Conservation (phyloP, 2,113 vertebrate genomes). For the Ascaphus truei region DNA sequence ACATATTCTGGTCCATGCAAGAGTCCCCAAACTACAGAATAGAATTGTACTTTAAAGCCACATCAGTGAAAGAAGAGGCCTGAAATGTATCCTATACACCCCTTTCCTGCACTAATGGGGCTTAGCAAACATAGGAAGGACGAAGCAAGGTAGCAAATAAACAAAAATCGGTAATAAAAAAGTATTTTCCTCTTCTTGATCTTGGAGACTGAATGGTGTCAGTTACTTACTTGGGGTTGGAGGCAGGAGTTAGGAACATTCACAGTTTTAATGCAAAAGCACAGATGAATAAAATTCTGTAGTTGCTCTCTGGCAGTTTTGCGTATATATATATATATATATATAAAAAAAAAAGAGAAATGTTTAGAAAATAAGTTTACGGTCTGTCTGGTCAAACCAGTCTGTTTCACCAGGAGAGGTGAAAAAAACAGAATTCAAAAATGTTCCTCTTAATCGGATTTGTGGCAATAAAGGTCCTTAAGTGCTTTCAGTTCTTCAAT, state of each 20-base stretch:
- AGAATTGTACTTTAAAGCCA: neutral
- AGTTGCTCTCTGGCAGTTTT: slow-evolving; percentile 81
- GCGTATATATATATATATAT: too few relatives aligned
- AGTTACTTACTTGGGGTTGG: slow-evolving; percentile 56
- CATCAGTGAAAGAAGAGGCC: neutral
- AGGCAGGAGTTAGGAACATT: slow-evolving; percentile 73
- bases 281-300: slow-evolving; percentile 73
- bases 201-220: slow-evolving; percentile 50
- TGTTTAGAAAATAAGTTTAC: slow-evolving; percentile 82
- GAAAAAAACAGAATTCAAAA: slow-evolving; percentile 51
- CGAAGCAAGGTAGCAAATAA: slow-evolving; percentile 52
- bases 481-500: slow-evolving; percentile 99
- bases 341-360: slow-evolving; percentile 76
- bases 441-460: slow-evolving; percentile 81
- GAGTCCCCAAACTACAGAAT: slow-evolving; percentile 8
- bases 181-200: slow-evolving; percentile 54
- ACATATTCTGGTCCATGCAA: neutral
- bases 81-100: neutral
- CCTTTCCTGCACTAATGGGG: slow-evolving; percentile 35
- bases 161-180: slow-evolving; percentile 30
- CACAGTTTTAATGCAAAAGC: slow-evolving; percentile 79
- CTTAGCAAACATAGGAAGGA: slow-evolving; percentile 38
- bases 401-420: slow-evolving; percentile 67
- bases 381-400: slow-evolving; percentile 73
- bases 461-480: slow-evolving; percentile 99